phyloP scores from a whole-genome alignment of 1,140 invertebrate species.

The Drosophila ambigua region DNA sequence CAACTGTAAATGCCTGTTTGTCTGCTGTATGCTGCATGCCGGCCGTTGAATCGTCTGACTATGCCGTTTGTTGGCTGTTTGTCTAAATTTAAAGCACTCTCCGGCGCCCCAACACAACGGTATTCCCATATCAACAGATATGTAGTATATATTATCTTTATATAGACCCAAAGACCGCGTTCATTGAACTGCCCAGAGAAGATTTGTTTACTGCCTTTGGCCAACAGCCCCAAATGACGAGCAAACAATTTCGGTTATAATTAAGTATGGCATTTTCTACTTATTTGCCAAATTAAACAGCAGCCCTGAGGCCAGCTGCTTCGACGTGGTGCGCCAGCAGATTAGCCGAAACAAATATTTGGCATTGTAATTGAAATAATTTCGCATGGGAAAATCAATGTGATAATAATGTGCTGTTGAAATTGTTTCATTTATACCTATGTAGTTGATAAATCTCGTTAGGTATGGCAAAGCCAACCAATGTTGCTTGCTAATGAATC shows the following conservation, averaged over 20 bases:
- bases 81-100: constrained; percentile 76
- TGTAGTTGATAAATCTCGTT: too few relatives aligned
- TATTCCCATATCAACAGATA: too few relatives aligned
- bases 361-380: constrained; percentile 51
- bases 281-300: constrained; percentile 23
- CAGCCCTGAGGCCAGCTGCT: constrained; percentile 1
- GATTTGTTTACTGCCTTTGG: constrained; percentile 39
- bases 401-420: constrained; percentile 7
- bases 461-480: constrained; percentile 3
- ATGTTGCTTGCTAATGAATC: constrained; percentile 46
- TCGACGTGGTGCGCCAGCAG: background rate
- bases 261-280: constrained; percentile 42
- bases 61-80: constrained; percentile 57
- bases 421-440: background rate
- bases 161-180: constrained; percentile 57
- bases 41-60: background rate
- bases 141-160: constrained; percentile 7
- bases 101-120: constrained; percentile 4
- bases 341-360: constrained; percentile 43
- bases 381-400: constrained; percentile 25
- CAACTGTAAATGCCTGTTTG: constrained; percentile 63
- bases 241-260: constrained; percentile 50
- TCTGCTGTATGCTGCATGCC: constrained; percentile 40
- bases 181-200: constrained; percentile 59
- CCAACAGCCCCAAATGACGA: constrained; percentile 32